Conservation (phyloP, 2,888 invertebrate species). For the Altica lythri region DNA sequence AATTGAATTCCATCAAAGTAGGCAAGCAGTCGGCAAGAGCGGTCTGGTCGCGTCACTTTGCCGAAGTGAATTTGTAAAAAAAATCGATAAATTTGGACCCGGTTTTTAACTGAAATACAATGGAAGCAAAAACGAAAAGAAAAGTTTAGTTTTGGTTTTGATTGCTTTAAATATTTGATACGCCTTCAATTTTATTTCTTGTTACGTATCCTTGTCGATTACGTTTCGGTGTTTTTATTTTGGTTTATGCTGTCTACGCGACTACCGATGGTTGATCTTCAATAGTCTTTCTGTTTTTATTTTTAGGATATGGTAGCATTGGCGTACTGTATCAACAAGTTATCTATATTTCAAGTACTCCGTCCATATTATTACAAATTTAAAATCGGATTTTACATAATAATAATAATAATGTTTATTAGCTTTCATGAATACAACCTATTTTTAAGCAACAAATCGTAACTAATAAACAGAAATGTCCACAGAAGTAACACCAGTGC, state of each 20-base stretch:
- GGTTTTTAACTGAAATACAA: slow-evolving; percentile 20
- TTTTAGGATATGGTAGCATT: slow-evolving; percentile 2
- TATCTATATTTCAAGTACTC: too few relatives aligned
- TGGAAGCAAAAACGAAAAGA: slow-evolving; percentile 7
- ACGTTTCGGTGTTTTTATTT: slow-evolving; percentile 14
- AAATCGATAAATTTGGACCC: slow-evolving; percentile 30
- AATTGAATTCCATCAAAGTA: slow-evolving; percentile 34
- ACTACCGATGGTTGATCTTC: slow-evolving; percentile 14
- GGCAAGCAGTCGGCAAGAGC: slow-evolving; percentile 21
- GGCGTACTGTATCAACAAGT: slow-evolving; percentile 2
- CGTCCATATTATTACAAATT: too few relatives aligned
- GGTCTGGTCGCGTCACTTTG: slow-evolving; percentile 30
- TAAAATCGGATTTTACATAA: too few relatives aligned
- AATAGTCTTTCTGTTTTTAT: slow-evolving; percentile 14
- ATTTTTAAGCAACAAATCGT: too few relatives aligned
- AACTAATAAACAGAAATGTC: too few relatives aligned
- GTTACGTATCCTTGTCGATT: background rate
- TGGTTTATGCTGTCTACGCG: slow-evolving; percentile 1
- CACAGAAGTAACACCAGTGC: too few relatives aligned
- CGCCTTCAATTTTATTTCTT: slow-evolving; percentile 5
- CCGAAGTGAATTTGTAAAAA: slow-evolving; percentile 42
- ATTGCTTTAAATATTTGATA: slow-evolving; percentile 11
- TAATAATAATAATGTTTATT: too few relatives aligned
- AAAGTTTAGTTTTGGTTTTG: slow-evolving; percentile 3
- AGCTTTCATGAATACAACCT: too few relatives aligned